Percentiles rank a stretch among this genome's conserved stretches.
Conservation (phyloP, 35 echinoderm and acorn worm genomes). For the Lytechinus variegatus region DNA sequence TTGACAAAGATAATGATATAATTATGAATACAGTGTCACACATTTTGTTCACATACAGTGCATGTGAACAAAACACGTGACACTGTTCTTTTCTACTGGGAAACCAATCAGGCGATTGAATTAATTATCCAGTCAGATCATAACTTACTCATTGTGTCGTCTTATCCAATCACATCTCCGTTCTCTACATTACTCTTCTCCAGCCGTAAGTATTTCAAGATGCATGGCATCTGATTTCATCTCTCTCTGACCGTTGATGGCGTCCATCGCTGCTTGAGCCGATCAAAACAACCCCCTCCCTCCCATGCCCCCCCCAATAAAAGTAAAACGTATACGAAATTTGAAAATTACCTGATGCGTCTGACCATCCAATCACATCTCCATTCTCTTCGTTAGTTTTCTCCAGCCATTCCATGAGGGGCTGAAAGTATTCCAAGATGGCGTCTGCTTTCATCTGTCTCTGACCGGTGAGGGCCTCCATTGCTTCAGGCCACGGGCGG, state of each 20-base stretch:
- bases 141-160: no score
- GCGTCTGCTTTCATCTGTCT: constrained; percentile 78
- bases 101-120: no score
- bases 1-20: no score
- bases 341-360: neutral
- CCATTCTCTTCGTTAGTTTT: constrained; percentile 68
- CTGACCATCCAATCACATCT: constrained; percentile 80
- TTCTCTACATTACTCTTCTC: constrained; percentile 51
- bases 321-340: neutral
- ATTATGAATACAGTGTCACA: no score
- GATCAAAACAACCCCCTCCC: neutral
- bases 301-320: neutral
- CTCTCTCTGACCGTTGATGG: constrained; percentile 78
- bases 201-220: constrained; percentile 91
- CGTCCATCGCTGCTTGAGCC: constrained; percentile 92
- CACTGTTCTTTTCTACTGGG: no score
- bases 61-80: no score
- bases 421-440: constrained; percentile 85
- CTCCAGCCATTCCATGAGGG: constrained; percentile 75
- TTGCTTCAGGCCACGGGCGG: constrained; percentile 92
- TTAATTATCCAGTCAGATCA: no score
- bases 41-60: no score
- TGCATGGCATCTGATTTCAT: constrained; percentile 72
- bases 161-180: neutral
- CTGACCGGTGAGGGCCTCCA: constrained; percentile 91